A percentile compares a stretch with the other conserved stretches of the same genome.
These are phyloP conservation scores for Baccha elongata DNA, from an alignment of 2,888 invertebrate genomes.

Conservation along the genomic window DNA sequence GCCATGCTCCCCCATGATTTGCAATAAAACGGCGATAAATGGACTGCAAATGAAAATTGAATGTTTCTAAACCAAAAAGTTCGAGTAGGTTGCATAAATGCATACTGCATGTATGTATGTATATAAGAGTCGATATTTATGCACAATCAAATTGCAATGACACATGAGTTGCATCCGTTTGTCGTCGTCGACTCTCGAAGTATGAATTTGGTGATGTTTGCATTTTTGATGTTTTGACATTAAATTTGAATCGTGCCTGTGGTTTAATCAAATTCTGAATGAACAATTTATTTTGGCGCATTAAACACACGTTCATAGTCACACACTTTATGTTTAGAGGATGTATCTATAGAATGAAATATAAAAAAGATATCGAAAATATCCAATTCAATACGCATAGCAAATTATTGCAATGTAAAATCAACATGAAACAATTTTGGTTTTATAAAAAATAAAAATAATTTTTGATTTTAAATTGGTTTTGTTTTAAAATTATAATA, in stretches of 20 bases:
- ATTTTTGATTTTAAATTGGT: no score
- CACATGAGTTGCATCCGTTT: neutral
- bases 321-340: neutral
- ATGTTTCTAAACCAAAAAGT: constrained; percentile 32
- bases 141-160: constrained; percentile 19
- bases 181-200: neutral
- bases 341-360: no score
- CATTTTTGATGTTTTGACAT: constrained; percentile 70
- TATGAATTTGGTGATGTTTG: constrained; percentile 54
- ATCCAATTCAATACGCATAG: no score
- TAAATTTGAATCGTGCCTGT: constrained; percentile 67
- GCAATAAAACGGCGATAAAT: constrained; percentile 47
- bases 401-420: no score
- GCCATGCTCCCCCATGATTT: neutral
- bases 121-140: neutral
- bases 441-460: no score
- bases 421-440: no score
- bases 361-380: no score
- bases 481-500: no score
- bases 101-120: neutral
- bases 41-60: constrained; percentile 55
- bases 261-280: constrained; percentile 64
- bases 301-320: constrained; percentile 24
- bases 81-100: neutral
- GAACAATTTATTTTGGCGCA: constrained; percentile 59